A percentile compares a stretch with the other conserved stretches of the same genome.
These are phyloP conservation scores for Strigamia crassipes DNA, from an alignment of 2,888 invertebrate genomes.

Conservation along the genomic window DNA sequence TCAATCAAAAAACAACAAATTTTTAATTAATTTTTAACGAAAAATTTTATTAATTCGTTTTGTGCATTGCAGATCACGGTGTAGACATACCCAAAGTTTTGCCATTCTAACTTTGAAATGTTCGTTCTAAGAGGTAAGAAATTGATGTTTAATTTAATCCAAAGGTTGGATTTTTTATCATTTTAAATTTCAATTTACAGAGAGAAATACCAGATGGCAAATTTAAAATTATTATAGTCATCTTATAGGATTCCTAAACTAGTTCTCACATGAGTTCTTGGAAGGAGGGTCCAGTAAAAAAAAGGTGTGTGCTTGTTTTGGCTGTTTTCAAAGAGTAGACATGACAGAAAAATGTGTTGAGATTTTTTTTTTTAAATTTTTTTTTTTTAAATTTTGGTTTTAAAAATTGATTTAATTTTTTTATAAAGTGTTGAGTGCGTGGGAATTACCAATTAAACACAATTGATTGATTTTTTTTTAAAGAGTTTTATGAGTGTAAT, in stretches of 20 bases:
- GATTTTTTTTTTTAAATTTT: neutral
- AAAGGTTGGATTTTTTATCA: neutral
- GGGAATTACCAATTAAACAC: too few species aligned
- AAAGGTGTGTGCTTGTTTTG: neutral
- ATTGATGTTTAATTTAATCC: neutral
- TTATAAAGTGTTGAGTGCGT: too few species aligned
- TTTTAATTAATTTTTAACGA: neutral
- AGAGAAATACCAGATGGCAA: neutral
- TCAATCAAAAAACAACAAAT: neutral
- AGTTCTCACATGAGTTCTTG: constrained; percentile 16
- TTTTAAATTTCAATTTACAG: neutral
- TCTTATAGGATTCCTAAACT: neutral
- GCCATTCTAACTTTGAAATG: neutral
- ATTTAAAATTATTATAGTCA: neutral
- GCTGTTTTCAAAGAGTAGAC: neutral
- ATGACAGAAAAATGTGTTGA: neutral
- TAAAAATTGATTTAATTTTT: too few species aligned
- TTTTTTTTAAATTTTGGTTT: neutral
- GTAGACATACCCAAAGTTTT: neutral
- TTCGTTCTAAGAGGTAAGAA: neutral
- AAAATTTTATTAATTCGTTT: neutral
- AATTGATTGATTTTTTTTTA: too few species aligned
- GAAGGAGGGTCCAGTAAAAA: constrained; percentile 6
- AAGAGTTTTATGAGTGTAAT: too few species aligned
- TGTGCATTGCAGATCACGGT: neutral